These are phyloP conservation scores for Habrosyne pyritoides DNA, from an alignment of 2,888 invertebrate species.

Conservation along the genomic window DNA sequence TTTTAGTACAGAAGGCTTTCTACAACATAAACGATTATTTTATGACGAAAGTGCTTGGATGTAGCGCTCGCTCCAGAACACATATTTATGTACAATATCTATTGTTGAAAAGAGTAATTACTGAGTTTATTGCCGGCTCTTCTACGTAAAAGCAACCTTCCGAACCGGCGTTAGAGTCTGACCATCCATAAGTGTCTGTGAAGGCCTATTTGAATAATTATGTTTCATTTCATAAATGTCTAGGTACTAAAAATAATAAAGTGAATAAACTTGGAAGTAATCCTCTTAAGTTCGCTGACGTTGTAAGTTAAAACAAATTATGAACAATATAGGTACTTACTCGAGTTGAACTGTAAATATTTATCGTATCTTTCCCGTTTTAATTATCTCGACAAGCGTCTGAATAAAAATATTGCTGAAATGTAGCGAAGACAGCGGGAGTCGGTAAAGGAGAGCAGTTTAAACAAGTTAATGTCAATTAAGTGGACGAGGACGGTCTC, in stretches of 20 bases:
- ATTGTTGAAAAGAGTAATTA: no score
- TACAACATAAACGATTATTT: no score
- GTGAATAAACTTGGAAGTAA: not conserved
- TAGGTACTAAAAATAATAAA: not conserved
- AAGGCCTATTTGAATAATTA: no score
- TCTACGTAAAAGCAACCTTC: no score
- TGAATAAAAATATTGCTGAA: not conserved
- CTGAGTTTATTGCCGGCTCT: no score
- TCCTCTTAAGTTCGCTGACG: not conserved
- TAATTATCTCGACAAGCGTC: conserved; percentile 1
- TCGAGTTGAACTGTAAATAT: not conserved
- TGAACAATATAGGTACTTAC: not conserved
- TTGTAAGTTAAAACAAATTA: not conserved
- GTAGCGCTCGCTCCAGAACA: no score
- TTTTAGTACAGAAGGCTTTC: no score
- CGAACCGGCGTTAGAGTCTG: no score
- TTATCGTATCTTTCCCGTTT: not conserved
- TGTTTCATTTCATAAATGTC: no score
- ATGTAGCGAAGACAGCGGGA: not conserved
- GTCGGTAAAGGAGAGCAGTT: not conserved
- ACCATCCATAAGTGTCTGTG: no score
- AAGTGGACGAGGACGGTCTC: not conserved
- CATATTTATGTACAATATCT: no score
- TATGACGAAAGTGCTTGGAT: no score
- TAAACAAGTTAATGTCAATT: conserved; percentile 1